Percentiles rank a stretch among this genome's conserved stretches.
Evolutionary conservation across 2,888 invertebrate species (phyloP).

Genomic region (Therioaphis trifolii): DNA sequence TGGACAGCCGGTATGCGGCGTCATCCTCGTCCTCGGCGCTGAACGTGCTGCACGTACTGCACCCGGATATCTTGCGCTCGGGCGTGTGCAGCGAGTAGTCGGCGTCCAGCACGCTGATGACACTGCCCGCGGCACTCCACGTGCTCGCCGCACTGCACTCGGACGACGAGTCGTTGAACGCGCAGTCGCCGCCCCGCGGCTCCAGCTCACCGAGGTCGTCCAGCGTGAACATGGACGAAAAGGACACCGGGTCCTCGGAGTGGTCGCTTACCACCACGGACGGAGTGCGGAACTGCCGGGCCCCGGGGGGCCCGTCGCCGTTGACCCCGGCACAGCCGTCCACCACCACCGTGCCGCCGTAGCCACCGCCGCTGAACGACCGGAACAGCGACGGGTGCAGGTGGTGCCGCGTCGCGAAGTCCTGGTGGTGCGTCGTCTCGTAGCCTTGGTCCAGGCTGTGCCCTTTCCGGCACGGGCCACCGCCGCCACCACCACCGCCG

Average conservation of each 20-base stretch:
- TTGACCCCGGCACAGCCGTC: conserved; percentile 51
- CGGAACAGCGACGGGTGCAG: conserved; percentile 53
- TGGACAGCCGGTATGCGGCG: conserved; percentile 37
- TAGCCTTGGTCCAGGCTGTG: conserved; percentile 63
- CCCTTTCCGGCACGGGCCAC: conserved; percentile 46
- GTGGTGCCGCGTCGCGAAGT: conserved; percentile 26
- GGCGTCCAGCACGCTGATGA: conserved; percentile 72
- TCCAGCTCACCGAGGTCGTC: conserved; percentile 74
- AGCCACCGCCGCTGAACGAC: conserved; percentile 63
- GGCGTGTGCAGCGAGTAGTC: conserved; percentile 74
- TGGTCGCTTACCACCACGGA: conserved; percentile 90
- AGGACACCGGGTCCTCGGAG: conserved; percentile 75
- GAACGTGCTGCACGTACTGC: conserved; percentile 81
- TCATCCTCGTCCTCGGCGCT: conserved; percentile 75
- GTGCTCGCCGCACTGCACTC: conserved; percentile 74
- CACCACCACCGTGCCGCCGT: conserved; percentile 28
- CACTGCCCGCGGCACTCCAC: conserved; percentile 73
- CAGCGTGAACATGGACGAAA: conserved; percentile 72
- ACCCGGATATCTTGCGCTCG: conserved; percentile 76
- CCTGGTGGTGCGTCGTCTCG: conserved; percentile 42
- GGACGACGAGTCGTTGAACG: conserved; percentile 69
- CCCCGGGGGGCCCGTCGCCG: conserved; percentile 69
- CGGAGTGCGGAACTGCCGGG: conserved; percentile 75
- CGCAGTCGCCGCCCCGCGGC: conserved; percentile 55
- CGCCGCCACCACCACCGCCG: not conserved